phyloP scores from a whole-genome alignment of 1,140 invertebrate species.

The Drosophila lowei region DNA sequence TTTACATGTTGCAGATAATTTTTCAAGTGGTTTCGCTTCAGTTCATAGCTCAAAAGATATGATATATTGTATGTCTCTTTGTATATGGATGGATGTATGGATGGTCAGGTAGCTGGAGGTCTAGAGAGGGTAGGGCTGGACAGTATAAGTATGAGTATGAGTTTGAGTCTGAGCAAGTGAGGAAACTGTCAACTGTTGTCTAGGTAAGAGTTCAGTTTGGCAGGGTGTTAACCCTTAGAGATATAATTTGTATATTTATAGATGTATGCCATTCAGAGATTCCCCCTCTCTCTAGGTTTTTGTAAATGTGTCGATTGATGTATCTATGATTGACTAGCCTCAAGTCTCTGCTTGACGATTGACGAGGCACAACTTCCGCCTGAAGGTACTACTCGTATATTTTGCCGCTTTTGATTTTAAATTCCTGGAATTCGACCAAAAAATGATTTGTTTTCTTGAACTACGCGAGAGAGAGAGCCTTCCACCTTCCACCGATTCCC shows the following conservation, averaged over 20 bases:
- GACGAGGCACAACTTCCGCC: conserved; percentile 66
- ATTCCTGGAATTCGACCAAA: conserved; percentile 75
- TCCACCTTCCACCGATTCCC: conserved; percentile 51
- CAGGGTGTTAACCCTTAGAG: no score
- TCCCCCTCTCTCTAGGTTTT: no score
- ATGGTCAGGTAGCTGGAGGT: conserved; percentile 37
- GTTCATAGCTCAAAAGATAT: conserved; percentile 60
- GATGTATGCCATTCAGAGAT: no score
- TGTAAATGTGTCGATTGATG: conserved; percentile 50
- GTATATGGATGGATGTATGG: neutral
- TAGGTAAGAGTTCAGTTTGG: no score
- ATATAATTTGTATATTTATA: no score
- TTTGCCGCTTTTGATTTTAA: conserved; percentile 73
- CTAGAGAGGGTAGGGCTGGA: neutral
- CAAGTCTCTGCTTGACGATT: conserved; percentile 54
- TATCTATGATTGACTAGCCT: conserved; percentile 60
- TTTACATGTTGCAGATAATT: conserved; percentile 82
- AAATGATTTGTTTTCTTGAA: conserved; percentile 48
- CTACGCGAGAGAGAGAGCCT: conserved; percentile 24
- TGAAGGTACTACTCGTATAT: conserved; percentile 28
- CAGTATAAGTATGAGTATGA: no score
- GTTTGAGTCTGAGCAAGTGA: no score
- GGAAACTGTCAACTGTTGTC: no score
- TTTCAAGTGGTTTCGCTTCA: conserved; percentile 68
- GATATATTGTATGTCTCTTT: conserved; percentile 32